Percentiles rank a stretch among this genome's conserved stretches.
Evolutionary conservation across 2,113 vertebrate genomes (phyloP).

Genomic region (Dissostichus mawsoni): DNA sequence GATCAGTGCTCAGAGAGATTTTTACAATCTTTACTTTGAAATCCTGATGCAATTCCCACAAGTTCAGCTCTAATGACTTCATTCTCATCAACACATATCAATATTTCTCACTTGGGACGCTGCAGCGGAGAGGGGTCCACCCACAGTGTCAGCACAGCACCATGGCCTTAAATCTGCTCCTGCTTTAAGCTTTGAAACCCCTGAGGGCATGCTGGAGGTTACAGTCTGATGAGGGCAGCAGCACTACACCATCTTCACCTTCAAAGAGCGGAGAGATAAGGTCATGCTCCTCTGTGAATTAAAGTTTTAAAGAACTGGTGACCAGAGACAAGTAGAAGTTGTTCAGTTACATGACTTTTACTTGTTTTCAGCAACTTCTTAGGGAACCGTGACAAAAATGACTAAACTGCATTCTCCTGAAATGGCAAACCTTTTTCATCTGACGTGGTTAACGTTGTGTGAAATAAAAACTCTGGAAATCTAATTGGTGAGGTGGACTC

Average conservation of each 20-base stretch:
- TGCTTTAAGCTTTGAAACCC: constrained; percentile 26
- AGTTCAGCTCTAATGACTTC: not conserved
- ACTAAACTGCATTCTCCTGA: too few species aligned
- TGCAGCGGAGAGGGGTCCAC: not conserved
- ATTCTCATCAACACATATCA: constrained; percentile 1
- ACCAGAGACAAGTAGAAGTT: not conserved
- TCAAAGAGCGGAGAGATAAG: not conserved
- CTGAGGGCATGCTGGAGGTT: not conserved
- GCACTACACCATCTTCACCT: not conserved
- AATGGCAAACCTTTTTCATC: too few species aligned
- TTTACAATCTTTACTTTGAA: not conserved
- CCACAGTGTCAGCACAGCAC: constrained; percentile 7
- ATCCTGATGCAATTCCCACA: not conserved
- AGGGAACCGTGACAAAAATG: not conserved
- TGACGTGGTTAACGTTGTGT: too few species aligned
- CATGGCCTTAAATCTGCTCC: not conserved
- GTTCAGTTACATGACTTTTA: not conserved
- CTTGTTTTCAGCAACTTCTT: constrained; percentile 6
- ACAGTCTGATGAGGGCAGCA: constrained; percentile 6
- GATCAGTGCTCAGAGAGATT: not conserved
- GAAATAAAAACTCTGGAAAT: too few species aligned
- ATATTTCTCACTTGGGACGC: not conserved
- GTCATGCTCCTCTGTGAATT: too few species aligned
- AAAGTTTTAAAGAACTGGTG: not conserved
- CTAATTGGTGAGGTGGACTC: too few species aligned